These are phyloP conservation scores for Euglossa dilemma DNA, from an alignment of 1,140 invertebrate genomes.

Conservation along the genomic window DNA sequence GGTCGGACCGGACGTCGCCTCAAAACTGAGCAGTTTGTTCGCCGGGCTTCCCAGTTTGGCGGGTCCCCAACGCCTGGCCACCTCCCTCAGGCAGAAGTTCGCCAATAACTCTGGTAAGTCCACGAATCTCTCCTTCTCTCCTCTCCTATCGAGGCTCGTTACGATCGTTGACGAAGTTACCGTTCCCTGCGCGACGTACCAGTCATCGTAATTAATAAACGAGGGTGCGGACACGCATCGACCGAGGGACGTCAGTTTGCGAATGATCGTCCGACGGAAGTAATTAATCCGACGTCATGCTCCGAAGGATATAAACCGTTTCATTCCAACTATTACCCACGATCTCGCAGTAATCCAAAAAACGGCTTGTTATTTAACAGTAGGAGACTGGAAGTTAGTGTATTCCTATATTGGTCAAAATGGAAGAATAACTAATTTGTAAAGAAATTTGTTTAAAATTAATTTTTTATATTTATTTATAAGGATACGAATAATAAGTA, in stretches of 20 bases:
- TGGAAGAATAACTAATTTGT: too few species aligned
- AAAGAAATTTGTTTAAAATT: too few species aligned
- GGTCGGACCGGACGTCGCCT: slow-evolving; percentile 76
- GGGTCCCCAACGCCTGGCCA: slow-evolving; percentile 81
- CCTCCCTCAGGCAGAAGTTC: slow-evolving; percentile 79
- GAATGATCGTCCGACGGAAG: slow-evolving; percentile 28
- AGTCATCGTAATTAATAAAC: slow-evolving; percentile 58
- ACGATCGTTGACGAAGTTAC: slow-evolving; percentile 53
- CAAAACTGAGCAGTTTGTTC: slow-evolving; percentile 78
- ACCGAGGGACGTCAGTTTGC: slow-evolving; percentile 35
- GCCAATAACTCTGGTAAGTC: slow-evolving; percentile 80
- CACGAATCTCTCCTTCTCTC: slow-evolving; percentile 45
- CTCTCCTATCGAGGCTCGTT: slow-evolving; percentile 43
- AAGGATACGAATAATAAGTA: too few species aligned
- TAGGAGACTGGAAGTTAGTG: too few species aligned
- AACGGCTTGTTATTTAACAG: too few species aligned
- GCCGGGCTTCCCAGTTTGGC: slow-evolving; percentile 80
- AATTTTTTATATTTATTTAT: too few species aligned
- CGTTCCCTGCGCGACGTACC: slow-evolving; percentile 29
- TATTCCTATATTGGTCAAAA: too few species aligned
- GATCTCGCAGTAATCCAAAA: too few species aligned
- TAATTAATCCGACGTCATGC: slow-evolving; percentile 34
- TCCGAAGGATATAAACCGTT: background rate
- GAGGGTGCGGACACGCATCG: slow-evolving; percentile 44
- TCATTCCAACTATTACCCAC: too few species aligned